These are phyloP conservation scores for Holothuria scabra DNA, from an alignment of 53 echinoderm and acorn worm species.

Conservation along the genomic window DNA sequence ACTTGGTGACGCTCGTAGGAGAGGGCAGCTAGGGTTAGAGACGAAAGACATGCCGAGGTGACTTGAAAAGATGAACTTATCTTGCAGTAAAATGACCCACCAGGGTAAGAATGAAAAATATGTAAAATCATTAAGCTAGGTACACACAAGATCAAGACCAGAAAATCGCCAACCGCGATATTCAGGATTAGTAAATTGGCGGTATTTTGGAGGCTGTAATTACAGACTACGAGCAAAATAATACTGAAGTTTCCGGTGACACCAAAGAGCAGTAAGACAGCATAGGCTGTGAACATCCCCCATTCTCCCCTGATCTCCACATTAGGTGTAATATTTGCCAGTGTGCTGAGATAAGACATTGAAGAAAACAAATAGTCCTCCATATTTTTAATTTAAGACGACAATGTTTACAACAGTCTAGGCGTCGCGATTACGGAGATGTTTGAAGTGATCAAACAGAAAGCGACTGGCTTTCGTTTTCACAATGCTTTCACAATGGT, in stretches of 20 bases:
- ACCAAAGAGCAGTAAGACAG: neutral
- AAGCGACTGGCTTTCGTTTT: no score
- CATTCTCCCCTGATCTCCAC: neutral
- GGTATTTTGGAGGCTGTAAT: conserved; percentile 19
- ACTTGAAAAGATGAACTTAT: neutral
- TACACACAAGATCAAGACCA: neutral
- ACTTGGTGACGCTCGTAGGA: conserved; percentile 25
- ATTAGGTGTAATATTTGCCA: no score
- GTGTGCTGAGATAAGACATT: no score
- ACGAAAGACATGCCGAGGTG: conserved; percentile 1
- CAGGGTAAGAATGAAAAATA: neutral
- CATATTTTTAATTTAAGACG: no score
- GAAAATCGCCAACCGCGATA: conserved; percentile 19
- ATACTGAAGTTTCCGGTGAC: neutral
- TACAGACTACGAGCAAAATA: conserved; percentile 9
- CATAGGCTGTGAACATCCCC: conserved; percentile 4
- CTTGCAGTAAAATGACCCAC: conserved; percentile 13
- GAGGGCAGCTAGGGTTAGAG: conserved; percentile 9
- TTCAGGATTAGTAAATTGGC: conserved; percentile 15
- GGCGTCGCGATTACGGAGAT: no score
- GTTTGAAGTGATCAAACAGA: no score
- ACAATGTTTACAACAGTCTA: no score
- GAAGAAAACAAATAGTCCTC: no score
- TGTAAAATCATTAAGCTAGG: conserved; percentile 6
- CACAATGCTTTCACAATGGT: no score